Conservation (phyloP, 2,797 vertebrate species). For the Galago senegalensis region DNA sequence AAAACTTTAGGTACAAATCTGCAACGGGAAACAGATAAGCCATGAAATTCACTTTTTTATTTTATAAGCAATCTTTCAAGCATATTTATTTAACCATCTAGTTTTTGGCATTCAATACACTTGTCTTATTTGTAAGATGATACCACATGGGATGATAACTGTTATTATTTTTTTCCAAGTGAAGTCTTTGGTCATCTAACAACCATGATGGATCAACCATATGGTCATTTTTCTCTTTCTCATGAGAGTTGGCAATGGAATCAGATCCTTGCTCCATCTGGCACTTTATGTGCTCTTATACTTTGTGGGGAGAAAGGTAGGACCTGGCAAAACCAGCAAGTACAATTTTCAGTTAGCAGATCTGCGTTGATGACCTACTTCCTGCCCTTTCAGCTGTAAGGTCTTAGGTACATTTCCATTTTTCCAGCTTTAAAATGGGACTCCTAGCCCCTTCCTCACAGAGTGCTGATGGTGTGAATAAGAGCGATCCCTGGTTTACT, state of each 20-base stretch:
- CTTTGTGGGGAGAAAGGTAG: neutral
- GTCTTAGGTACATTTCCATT: neutral
- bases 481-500: neutral
- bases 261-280: neutral
- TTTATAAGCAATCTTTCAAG: constrained; percentile 11
- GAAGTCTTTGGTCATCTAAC: neutral
- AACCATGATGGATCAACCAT: neutral
- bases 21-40: neutral
- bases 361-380: neutral
- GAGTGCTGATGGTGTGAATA: neutral
- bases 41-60: neutral
- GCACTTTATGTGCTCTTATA: neutral
- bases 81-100: neutral
- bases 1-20: neutral
- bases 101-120: constrained; percentile 5
- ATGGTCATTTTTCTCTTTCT: constrained; percentile 15
- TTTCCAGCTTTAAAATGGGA: neutral
- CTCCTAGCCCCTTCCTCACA: neutral
- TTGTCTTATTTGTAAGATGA: neutral
- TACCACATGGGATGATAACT: neutral
- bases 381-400: neutral
- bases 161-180: constrained; percentile 21
- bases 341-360: neutral
- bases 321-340: neutral
- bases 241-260: neutral